Percentiles rank a stretch among this genome's conserved stretches.
Conservation (phyloP, 1,140 invertebrate species). For the Pseudoatta argentina region DNA sequence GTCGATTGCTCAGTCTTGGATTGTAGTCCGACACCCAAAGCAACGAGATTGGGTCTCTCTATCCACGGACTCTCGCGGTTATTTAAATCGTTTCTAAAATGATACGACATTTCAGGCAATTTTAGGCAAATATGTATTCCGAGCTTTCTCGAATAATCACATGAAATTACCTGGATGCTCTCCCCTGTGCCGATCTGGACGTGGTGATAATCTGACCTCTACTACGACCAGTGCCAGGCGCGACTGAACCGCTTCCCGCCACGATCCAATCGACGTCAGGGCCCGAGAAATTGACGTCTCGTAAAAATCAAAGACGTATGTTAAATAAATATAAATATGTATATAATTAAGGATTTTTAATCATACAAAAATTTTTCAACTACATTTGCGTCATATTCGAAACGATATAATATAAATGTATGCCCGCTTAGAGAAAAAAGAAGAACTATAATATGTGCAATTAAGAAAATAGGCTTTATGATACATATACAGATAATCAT, state of each 20-base stretch:
- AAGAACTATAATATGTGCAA: neutral
- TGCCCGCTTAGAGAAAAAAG: neutral
- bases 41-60: constrained; percentile 72
- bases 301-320: neutral
- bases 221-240: constrained; percentile 84
- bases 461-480: constrained; percentile 18
- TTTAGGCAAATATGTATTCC: neutral
- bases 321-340: neutral
- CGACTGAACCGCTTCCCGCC: constrained; percentile 88
- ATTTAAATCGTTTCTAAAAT: constrained; percentile 63
- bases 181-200: constrained; percentile 72
- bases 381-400: neutral
- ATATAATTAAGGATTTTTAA: neutral
- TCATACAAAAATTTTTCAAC: neutral
- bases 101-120: neutral
- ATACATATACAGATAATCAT: constrained; percentile 23
- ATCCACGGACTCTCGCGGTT: constrained; percentile 65
- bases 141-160: neutral
- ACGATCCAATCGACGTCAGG: constrained; percentile 92
- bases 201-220: constrained; percentile 80
- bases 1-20: constrained; percentile 69
- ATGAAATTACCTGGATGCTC: constrained; percentile 67
- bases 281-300: constrained; percentile 77
- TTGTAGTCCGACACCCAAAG: constrained; percentile 73
- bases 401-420: neutral